Evolutionary conservation across 2,888 invertebrate species (phyloP).

Genomic region (Hedychridium roseum): DNA sequence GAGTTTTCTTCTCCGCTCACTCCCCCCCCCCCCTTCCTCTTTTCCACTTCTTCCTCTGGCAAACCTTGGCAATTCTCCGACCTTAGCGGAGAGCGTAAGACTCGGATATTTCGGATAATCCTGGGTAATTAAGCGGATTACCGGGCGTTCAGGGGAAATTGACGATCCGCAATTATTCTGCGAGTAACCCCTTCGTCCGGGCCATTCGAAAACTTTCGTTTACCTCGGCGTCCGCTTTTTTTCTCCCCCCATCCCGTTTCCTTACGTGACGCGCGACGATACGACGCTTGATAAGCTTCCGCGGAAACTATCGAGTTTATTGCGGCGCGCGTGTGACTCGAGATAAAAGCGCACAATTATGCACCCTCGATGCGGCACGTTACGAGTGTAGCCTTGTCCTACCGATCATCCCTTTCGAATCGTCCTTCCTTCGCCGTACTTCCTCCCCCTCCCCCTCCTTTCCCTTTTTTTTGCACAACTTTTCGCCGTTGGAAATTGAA

Average conservation of each 20-base stretch:
- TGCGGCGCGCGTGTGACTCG: too few relatives aligned
- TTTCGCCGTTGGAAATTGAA: not conserved
- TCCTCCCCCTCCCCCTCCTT: not conserved
- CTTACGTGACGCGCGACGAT: too few relatives aligned
- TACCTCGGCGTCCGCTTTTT: too few relatives aligned
- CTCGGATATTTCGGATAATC: constrained; percentile 28
- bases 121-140: constrained; percentile 26
- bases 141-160: not conserved
- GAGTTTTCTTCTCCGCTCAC: not conserved
- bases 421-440: too few relatives aligned
- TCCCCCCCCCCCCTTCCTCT: not conserved
- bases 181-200: too few relatives aligned
- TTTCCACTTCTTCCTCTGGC: constrained; percentile 2
- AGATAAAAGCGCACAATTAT: too few relatives aligned
- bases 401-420: too few relatives aligned
- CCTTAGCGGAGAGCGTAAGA: constrained; percentile 18
- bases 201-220: constrained; percentile 7
- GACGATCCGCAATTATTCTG: not conserved
- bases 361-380: too few relatives aligned
- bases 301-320: too few relatives aligned
- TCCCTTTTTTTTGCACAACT: not conserved
- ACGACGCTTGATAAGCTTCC: too few relatives aligned
- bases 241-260: too few relatives aligned
- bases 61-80: constrained; percentile 12
- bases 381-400: too few relatives aligned